These are phyloP conservation scores for Euglossa dilemma DNA, from an alignment of 1,140 invertebrate genomes.

Conservation along the genomic window DNA sequence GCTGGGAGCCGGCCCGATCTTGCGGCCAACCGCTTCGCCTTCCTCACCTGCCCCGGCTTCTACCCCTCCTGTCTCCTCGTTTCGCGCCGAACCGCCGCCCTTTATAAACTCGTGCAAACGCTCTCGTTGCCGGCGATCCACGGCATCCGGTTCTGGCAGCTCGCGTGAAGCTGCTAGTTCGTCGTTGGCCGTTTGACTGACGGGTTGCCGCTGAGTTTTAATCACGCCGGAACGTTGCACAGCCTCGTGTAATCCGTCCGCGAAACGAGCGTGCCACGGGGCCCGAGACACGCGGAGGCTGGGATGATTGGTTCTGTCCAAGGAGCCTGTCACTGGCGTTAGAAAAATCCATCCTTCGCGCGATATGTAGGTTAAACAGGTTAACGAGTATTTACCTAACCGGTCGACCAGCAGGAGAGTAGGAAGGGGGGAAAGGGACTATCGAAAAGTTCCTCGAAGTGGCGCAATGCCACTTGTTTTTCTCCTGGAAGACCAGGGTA, in stretches of 20 bases:
- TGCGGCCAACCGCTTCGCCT: slow-evolving; percentile 60
- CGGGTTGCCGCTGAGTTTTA: slow-evolving; percentile 1
- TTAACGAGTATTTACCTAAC: no score
- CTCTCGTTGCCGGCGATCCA: slow-evolving; percentile 62
- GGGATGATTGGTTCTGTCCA: not conserved
- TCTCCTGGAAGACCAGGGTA: no score
- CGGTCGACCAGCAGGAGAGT: no score
- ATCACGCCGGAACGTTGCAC: not conserved
- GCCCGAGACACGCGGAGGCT: not conserved
- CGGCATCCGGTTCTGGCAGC: slow-evolving; percentile 18
- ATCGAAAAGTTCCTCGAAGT: no score
- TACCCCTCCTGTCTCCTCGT: not conserved
- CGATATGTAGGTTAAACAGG: not conserved
- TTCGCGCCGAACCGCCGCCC: slow-evolving; percentile 24
- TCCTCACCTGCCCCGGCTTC: not conserved
- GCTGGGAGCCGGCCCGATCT: slow-evolving; percentile 76
- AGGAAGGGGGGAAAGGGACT: no score
- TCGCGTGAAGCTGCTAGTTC: not conserved
- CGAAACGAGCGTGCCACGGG: not conserved
- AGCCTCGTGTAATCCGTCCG: not conserved
- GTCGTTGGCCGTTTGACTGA: slow-evolving; percentile 19
- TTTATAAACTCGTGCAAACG: slow-evolving; percentile 64
- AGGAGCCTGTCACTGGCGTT: not conserved
- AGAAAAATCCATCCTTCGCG: not conserved
- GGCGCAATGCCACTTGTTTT: no score